Evolutionary conservation across 2,797 vertebrate species (phyloP), one percentile per base, ranked within the genome.

Genomic region (Darevskia mixta): DNA sequence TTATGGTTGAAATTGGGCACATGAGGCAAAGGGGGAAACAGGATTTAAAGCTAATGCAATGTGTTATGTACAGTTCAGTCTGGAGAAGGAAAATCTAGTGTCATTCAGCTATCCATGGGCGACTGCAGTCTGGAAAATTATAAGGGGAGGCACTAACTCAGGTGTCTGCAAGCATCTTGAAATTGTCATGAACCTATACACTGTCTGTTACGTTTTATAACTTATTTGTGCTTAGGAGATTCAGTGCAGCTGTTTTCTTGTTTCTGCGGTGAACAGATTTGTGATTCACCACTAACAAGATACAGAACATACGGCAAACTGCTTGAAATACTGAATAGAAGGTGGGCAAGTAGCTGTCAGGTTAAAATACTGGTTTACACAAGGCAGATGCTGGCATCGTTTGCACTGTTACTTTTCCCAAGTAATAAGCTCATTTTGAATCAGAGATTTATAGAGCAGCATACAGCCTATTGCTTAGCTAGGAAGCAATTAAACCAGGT

Each of bases 241-340:
- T 90, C 82, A 20, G 66, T 4, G 41, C 79, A 87, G 29, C 91
- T 87, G 64, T 45, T 92, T 75, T 86, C 91, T 82, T 82, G 45
- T 38, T 58, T 29, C 79, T 89, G 38, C 15, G 88, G 75, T 79
- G 58, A 88, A 90, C 83, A 72, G 35, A 78, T 89, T 93, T 94
- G 85, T 91, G 20, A 61, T 79, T 80, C 38, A 76, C 61, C 27
- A 45, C 61, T 86, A 92, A 90, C 41, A 88, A 15, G 83, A 77
- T 38, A 89, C 84, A 81, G 85, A 90, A 91, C 89, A 45, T 55
- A 79, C 49, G 0, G 85, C 32, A 49, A 86, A 67, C 67, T 90
- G 75, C 76, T 83, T 92, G 83, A 92, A 92, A 88, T 49, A 89
- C 11, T 18, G 89, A 88, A 76, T 41, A 90, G 76, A 83, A 8